These are phyloP conservation scores for Calameuta idolon DNA, from an alignment of 2,888 invertebrate genomes.

Conservation along the genomic window DNA sequence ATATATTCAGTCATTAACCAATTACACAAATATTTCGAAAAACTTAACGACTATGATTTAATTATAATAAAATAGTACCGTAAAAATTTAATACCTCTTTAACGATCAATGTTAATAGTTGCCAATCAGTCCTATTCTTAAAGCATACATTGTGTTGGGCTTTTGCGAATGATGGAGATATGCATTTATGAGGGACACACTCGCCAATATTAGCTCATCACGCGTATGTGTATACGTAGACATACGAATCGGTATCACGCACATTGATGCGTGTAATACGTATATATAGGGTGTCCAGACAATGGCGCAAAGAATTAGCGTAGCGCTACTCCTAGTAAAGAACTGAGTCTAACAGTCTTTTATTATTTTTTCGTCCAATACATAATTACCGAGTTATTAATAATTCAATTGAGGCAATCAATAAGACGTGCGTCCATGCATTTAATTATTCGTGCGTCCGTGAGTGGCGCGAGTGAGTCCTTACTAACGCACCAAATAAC, in stretches of 20 bases:
- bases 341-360: not conserved
- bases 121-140: conserved; percentile 16
- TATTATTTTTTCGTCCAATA: not conserved
- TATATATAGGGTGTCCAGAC: not conserved
- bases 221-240: conserved; percentile 28
- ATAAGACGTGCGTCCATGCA: too few species aligned
- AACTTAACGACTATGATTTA: not conserved
- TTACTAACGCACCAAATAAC: not conserved
- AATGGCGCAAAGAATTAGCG: not conserved
- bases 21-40: not conserved
- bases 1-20: not conserved
- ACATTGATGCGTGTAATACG: not conserved
- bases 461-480: not conserved
- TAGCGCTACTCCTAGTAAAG: not conserved
- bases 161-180: conserved; percentile 32
- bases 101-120: not conserved
- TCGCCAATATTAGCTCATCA: conserved; percentile 34
- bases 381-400: too few species aligned
- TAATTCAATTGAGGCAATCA: too few species aligned
- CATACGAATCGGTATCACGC: conserved; percentile 13
- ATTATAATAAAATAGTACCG: not conserved
- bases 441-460: too few species aligned
- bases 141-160: conserved; percentile 14
- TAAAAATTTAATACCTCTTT: not conserved
- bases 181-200: conserved; percentile 41